These are phyloP conservation scores for Lepidochrysops patricia DNA, from an alignment of 2,888 invertebrate genomes.

Conservation along the genomic window DNA sequence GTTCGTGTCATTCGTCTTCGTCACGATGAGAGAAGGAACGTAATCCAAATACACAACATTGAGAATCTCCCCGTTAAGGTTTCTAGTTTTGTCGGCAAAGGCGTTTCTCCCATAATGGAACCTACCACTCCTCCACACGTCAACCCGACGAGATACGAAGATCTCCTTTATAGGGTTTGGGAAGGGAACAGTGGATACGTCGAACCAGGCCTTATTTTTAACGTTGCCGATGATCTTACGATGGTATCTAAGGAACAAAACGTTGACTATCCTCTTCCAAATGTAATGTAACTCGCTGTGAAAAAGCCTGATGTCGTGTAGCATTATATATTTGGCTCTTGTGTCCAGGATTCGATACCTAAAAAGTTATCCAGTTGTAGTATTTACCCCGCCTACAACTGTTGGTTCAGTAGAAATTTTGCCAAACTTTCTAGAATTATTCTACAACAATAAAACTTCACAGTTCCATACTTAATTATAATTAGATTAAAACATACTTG, in stretches of 20 bases:
- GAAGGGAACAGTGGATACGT: conserved; percentile 82
- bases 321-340: conserved; percentile 79
- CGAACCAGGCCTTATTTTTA: conserved; percentile 75
- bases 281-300: conserved; percentile 78
- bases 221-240: conserved; percentile 34
- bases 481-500: conserved; percentile 63
- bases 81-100: conserved; percentile 75
- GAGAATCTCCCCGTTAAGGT: conserved; percentile 73
- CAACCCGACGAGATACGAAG: conserved; percentile 76
- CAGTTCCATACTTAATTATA: too few species aligned
- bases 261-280: conserved; percentile 85
- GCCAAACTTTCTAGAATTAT: too few species aligned
- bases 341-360: conserved; percentile 82
- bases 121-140: conserved; percentile 79
- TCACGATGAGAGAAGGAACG: conserved; percentile 76
- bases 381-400: too few species aligned
- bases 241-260: conserved; percentile 80
- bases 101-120: conserved; percentile 69
- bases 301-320: conserved; percentile 81
- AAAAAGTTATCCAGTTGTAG: conserved; percentile 18
- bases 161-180: conserved; percentile 74
- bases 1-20: conserved; percentile 46
- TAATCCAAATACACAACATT: conserved; percentile 80
- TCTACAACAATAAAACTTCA: too few species aligned
- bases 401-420: too few species aligned